phyloP scores from a whole-genome alignment of 2,888 invertebrate genomes.

The Xestia rhomboidea region DNA sequence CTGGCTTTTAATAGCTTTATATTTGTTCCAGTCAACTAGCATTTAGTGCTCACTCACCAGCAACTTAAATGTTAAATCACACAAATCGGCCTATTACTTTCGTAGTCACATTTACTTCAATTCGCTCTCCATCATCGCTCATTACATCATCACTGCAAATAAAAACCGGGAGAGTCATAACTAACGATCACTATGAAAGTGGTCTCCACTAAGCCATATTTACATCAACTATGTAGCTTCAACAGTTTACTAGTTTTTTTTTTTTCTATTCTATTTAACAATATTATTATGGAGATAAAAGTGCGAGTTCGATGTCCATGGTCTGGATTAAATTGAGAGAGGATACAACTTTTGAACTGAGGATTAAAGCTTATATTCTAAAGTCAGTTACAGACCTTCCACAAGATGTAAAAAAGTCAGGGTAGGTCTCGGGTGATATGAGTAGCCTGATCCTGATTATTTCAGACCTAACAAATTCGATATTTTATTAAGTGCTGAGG shows the following conservation, averaged over 20 bases:
- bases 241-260: too few relatives aligned
- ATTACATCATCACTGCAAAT: neutral
- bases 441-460: neutral
- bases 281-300: too few relatives aligned
- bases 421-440: neutral
- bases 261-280: too few relatives aligned
- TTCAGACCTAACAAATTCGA: neutral
- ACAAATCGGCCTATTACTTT: neutral
- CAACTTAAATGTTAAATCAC: neutral
- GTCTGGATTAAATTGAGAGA: neutral
- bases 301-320: too few relatives aligned
- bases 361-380: neutral
- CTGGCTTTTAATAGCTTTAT: neutral
- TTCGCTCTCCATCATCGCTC: neutral
- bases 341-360: neutral
- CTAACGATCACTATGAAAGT: neutral
- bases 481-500: neutral
- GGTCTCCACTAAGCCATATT: too few relatives aligned
- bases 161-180: neutral
- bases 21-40: neutral
- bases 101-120: neutral
- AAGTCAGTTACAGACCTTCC: neutral
- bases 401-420: neutral
- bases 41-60: neutral
- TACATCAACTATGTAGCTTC: too few relatives aligned